phyloP scores from a whole-genome alignment of 2,888 invertebrate genomes.

The Orthonychiurus folsomi region DNA sequence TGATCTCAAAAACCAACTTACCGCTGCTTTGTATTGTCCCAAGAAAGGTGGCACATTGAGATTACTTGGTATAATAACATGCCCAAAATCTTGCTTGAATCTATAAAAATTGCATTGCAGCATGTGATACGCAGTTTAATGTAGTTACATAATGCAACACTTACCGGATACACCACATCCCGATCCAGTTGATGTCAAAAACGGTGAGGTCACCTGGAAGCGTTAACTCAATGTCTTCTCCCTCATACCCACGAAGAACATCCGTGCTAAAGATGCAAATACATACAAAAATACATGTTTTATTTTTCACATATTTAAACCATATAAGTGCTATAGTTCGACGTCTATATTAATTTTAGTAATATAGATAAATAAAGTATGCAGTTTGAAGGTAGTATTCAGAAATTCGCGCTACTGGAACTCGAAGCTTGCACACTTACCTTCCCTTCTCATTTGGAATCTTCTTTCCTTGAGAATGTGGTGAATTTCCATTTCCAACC shows the following conservation, averaged over 20 bases:
- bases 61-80: constrained; percentile 68
- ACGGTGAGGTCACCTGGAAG: constrained; percentile 74
- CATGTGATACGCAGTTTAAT: not conserved
- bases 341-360: too few relatives aligned
- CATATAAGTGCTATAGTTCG: too few relatives aligned
- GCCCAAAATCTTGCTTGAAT: constrained; percentile 81
- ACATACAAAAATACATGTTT: too few relatives aligned
- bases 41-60: constrained; percentile 82
- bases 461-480: constrained; percentile 71
- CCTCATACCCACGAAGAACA: constrained; percentile 74
- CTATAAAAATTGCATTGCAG: constrained; percentile 43
- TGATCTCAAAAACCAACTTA: constrained; percentile 47
- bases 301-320: too few relatives aligned
- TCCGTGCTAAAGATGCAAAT: constrained; percentile 53
- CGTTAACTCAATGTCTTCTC: constrained; percentile 84
- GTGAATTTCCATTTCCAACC: constrained; percentile 82
- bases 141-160: constrained; percentile 11
- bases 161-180: constrained; percentile 57
- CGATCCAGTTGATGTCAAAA: constrained; percentile 83
- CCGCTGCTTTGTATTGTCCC: constrained; percentile 82
- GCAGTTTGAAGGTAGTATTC: too few relatives aligned
- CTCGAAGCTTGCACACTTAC: constrained; percentile 42
- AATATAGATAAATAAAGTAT: too few relatives aligned
- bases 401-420: too few relatives aligned
- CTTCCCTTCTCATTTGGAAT: constrained; percentile 82